Evolutionary conservation across 2,888 invertebrate species (phyloP), one percentile per base, ranked within the genome.

Genomic region (Conus canariensis): DNA sequence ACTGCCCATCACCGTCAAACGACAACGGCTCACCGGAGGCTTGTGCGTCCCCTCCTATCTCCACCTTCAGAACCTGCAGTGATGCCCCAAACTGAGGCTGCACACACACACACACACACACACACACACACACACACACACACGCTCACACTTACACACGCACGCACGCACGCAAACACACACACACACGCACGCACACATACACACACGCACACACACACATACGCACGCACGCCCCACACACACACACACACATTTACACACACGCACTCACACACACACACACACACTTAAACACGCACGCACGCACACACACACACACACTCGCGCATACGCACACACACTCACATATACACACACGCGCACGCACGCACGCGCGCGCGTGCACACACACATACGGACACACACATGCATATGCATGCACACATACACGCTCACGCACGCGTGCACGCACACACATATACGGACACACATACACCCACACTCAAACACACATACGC

Each of bases 11-110:
- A 45, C 45, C 45, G 45, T 45, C 45, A 45, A 4, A 45, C 45
- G 45, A 45, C 45, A 22, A 56, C 10, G 12, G 19, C 83, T n/a
- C 87, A 95, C 94, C 94, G 90, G 96, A 95, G 89, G 95, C 95
- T 88, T 96, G 95, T n/a, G 94, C 94, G 92, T 96, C 96, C 25
- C 96, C 96, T 58, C 96, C 96, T 86, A 96, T 96, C 92, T 96
- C 96, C n/a, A 96, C 96, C 93, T 96, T 96, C 83, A 96, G 88
- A 45, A 96, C 95, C 70, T 96, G 95, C 86, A 96, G 88, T 2
- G 95, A 93, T 6, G 96, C 96, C 22, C 94, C 95, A 92, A 94
- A 96, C 74, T 94, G 93, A 22, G 95, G 95, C 95, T 95, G 85
- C 60, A n/a, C 87, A 67, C 87, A 87, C 45, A 87, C 70, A 70